phyloP scores from a whole-genome alignment of 2,797 vertebrate species.

The Diplodus sargus region DNA sequence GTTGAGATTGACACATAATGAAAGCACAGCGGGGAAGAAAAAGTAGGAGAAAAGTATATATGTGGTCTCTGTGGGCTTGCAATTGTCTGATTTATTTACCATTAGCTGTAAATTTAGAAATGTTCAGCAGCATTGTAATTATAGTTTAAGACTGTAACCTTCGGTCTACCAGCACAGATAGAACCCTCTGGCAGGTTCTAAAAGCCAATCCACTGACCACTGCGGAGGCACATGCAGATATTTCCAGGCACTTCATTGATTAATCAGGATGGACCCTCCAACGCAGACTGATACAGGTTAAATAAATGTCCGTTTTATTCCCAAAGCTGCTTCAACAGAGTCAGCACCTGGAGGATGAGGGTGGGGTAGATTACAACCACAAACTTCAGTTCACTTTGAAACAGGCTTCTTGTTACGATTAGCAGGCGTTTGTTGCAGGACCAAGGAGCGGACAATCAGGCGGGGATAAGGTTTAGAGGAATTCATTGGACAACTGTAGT shows the following conservation, averaged over 20 bases:
- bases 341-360: not conserved
- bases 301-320: slow-evolving; percentile 3
- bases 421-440: too few relatives aligned
- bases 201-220: not conserved
- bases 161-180: not conserved
- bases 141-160: not conserved
- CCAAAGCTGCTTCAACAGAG: not conserved
- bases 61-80: slow-evolving; percentile 34
- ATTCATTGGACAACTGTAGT: too few relatives aligned
- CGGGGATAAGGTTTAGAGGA: too few relatives aligned
- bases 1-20: slow-evolving; percentile 82
- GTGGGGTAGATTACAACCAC: not conserved
- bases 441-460: too few relatives aligned
- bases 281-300: not conserved
- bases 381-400: not conserved
- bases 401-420: not conserved
- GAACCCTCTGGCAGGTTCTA: not conserved
- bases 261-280: not conserved
- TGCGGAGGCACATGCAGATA: too few relatives aligned
- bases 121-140: not conserved
- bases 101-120: slow-evolving; percentile 25
- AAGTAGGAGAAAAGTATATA: slow-evolving; percentile 47
- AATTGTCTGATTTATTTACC: slow-evolving; percentile 40
- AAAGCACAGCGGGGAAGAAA: slow-evolving; percentile 64
- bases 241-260: too few relatives aligned